These are phyloP conservation scores for Turnix velox DNA, from an alignment of 2,113 vertebrate genomes.

Conservation along the genomic window DNA sequence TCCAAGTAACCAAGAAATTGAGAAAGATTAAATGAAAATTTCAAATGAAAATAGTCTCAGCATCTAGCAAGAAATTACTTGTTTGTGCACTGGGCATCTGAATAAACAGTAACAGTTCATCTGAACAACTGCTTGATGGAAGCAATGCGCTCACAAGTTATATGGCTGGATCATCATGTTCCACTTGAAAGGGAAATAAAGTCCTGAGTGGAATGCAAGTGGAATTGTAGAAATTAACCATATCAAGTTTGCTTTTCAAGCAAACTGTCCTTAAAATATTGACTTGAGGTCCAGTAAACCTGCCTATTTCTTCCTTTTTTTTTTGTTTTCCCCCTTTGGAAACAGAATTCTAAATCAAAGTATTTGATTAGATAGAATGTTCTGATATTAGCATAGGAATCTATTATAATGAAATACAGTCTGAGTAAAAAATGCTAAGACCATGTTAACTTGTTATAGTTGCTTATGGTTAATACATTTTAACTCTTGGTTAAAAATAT, in stretches of 20 bases:
- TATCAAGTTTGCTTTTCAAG: neutral
- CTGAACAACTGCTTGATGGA: neutral
- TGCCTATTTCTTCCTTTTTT: neutral
- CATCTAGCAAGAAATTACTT: neutral
- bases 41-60: neutral
- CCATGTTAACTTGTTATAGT: neutral
- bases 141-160: neutral
- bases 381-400: neutral
- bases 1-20: neutral
- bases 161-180: neutral
- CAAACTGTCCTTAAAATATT: neutral
- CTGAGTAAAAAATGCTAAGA: neutral
- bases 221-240: neutral
- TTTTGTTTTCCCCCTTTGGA: neutral
- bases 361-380: neutral
- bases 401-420: neutral
- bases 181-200: neutral
- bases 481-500: neutral
- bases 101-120: neutral
- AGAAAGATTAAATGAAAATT: neutral
- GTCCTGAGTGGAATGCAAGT: neutral
- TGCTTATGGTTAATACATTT: neutral
- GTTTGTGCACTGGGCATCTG: neutral
- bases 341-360: neutral
- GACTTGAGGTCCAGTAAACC: neutral